Evolutionary conservation across 2,797 vertebrate genomes (phyloP).

Genomic region (Leptodactylus fallax): DNA sequence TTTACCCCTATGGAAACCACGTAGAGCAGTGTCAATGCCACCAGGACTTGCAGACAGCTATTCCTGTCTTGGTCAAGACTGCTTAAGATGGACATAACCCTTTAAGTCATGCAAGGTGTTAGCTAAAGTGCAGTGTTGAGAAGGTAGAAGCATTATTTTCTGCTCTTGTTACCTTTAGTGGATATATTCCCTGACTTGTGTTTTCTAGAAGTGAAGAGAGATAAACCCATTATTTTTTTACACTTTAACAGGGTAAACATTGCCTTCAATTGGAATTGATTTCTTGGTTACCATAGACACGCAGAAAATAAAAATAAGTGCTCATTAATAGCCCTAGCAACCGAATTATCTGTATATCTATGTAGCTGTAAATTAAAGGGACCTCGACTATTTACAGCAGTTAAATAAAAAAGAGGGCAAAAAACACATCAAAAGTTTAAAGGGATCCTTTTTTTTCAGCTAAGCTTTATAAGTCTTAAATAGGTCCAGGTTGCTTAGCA

Average conservation of each 20-base stretch:
- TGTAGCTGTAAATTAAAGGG: neutral
- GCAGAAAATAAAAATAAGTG: neutral
- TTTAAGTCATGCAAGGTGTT: constrained; percentile 40
- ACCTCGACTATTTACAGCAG: neutral
- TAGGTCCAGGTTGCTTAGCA: neutral
- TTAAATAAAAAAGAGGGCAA: neutral
- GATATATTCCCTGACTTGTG: constrained; percentile 78
- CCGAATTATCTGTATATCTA: neutral
- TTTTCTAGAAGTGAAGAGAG: constrained; percentile 81
- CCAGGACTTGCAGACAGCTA: too few relatives aligned
- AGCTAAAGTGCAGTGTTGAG: constrained; percentile 53
- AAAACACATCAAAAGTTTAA: neutral
- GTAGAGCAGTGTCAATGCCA: too few relatives aligned
- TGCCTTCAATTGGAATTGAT: neutral
- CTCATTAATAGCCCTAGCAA: neutral
- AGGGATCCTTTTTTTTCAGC: neutral
- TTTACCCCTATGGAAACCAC: too few relatives aligned
- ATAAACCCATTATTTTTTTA: constrained; percentile 34
- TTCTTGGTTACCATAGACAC: neutral
- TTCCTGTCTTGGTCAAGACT: too few relatives aligned
- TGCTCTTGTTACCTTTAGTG: constrained; percentile 81
- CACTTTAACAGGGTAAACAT: neutral
- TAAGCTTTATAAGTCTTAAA: neutral
- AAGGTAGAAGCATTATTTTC: constrained; percentile 44
- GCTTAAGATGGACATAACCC: too few relatives aligned